Evolutionary conservation across 2,113 vertebrate genomes (phyloP).

Genomic region (Epinephelus moara): DNA sequence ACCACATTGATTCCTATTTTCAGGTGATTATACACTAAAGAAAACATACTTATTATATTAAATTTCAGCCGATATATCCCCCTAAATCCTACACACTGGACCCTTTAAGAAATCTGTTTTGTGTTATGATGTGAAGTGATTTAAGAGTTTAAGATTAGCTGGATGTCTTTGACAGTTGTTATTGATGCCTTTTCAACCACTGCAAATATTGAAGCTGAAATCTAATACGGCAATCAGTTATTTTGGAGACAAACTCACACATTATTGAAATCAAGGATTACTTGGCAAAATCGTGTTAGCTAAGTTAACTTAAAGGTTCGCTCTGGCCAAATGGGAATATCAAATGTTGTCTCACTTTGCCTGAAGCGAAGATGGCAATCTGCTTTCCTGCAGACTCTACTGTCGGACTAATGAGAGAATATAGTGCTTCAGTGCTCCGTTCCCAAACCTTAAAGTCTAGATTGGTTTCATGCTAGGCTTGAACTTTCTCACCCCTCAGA

Average conservation of each 20-base stretch:
- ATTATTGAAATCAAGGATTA: slow-evolving; percentile 70
- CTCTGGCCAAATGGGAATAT: slow-evolving; percentile 62
- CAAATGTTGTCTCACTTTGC: slow-evolving; percentile 64
- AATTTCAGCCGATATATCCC: too few relatives aligned
- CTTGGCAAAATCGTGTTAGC: slow-evolving; percentile 66
- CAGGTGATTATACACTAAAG: too few relatives aligned
- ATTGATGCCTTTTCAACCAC: slow-evolving; percentile 53
- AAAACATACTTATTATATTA: too few relatives aligned
- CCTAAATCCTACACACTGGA: too few relatives aligned
- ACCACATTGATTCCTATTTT: too few relatives aligned
- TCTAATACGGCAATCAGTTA: slow-evolving; percentile 33
- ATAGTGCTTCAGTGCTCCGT: slow-evolving; percentile 37
- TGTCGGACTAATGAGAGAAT: slow-evolving; percentile 64
- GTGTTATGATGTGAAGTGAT: slow-evolving; percentile 60
- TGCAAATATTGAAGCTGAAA: slow-evolving; percentile 49
- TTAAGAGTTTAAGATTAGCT: slow-evolving; percentile 31
- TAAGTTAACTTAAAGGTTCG: slow-evolving; percentile 61
- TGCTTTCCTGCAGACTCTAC: slow-evolving; percentile 59
- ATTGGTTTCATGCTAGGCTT: slow-evolving; percentile 61
- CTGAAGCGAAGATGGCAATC: slow-evolving; percentile 64
- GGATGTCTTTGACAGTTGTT: slow-evolving; percentile 38
- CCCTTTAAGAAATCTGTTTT: slow-evolving; percentile 56
- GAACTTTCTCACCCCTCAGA: slow-evolving; percentile 67
- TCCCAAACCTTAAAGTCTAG: slow-evolving; percentile 62
- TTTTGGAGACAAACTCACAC: slow-evolving; percentile 50